Base-by-base conservation (phyloP, 1,140 invertebrate genomes). In the Lepidostoma basale region DNA sequence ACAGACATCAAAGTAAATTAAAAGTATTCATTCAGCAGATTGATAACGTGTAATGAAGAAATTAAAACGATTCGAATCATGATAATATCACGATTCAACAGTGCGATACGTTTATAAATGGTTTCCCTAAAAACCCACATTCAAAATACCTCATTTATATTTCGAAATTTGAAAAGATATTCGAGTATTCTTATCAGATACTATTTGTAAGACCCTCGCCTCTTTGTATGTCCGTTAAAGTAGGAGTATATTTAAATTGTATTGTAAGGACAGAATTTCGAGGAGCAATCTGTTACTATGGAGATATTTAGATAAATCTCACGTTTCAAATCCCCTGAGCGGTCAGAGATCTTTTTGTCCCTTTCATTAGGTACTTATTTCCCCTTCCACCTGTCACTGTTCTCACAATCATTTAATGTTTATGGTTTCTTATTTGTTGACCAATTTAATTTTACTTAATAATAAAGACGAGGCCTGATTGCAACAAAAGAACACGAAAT, bases 331-430 rank as follows among this genome's bases (percentile, higher is more conserved):
- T 26, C 47, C 25, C 26, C 26, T 26, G 47, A 49, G 10, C n/a
- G 47, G 47, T 49, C 22, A 49, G 47, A 49, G n/a, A 49, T 49
- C 47, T 25, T 16, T 12, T 25, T 23, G 16, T 23, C n/a, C 47
- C 20, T 12, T 49, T 25, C 3, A 22, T 5, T 2, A 36, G 33
- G n/a, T n/a, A n/a, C 9, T 36, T 12, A 36, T n/a, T n/a, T 36
- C 22, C 47, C 5, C 25, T 6, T 25, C 23, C 47, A 49, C 47
- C 47, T 49, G 47, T 8, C 23, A 3, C 10, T 10, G 5, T 49
- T 49, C 47, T n/a, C 47, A 49, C 47, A 25, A 9, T n/a, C n/a
- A n/a, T 26, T 23, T 49, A 49, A 49, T 49, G 16, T 49, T 49
- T 25, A 49, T 49, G 47, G 22, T 25, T n/a, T 25, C 47, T 25